Base-by-base conservation (phyloP, 2,888 invertebrate genomes). In the Ecliptopera silaceata region DNA sequence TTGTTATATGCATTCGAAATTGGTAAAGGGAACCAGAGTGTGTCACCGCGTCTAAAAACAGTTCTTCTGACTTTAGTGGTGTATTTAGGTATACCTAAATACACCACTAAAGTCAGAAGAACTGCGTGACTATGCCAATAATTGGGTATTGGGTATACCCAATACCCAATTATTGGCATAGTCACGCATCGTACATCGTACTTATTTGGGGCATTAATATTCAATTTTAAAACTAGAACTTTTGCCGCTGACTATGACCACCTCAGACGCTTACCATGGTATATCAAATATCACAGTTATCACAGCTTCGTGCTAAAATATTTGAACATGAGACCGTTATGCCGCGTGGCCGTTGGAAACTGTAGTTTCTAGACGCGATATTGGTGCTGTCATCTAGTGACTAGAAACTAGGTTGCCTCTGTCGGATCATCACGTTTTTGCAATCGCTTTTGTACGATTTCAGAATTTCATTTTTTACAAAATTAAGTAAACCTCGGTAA, bases 301-400 rank as follows among this genome's bases (percentile, higher is more conserved):
- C 55, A 56, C 51, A 18, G 45, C 47, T 32, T 53, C 55, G 60
- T 55, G 58, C 65, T 66, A 59, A 79, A 85, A 82, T 80, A 85
- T 86, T 88, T 84, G 80, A 86, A 71, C 77, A 70, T 61, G 64
- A 67, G 70, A 80, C 86, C 85, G 88, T 86, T 88, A 86, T 66
- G 55, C 66, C 47, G 22, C 42, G 29, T 51, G 41, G 38, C 47
- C 32, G 31, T 38, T 36, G 47, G 56, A 66, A 70, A 70, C 62
- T 63, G 55, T 63, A 65, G 70, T 26, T 29, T 38, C 51, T 18
- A 51, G 56, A 56, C 47, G 42, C 36, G 38, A 39, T 36, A 20
- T 36, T 15, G 2, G 36, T 15, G 13, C 8, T 36, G 15, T 36
- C 36, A 36, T 26, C 26, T 26, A 6, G 22, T 22, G 22, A 2